Evolutionary conservation across 2,113 vertebrate genomes (phyloP), one percentile per base, ranked within the genome.

Genomic region (Arizona elegans): DNA sequence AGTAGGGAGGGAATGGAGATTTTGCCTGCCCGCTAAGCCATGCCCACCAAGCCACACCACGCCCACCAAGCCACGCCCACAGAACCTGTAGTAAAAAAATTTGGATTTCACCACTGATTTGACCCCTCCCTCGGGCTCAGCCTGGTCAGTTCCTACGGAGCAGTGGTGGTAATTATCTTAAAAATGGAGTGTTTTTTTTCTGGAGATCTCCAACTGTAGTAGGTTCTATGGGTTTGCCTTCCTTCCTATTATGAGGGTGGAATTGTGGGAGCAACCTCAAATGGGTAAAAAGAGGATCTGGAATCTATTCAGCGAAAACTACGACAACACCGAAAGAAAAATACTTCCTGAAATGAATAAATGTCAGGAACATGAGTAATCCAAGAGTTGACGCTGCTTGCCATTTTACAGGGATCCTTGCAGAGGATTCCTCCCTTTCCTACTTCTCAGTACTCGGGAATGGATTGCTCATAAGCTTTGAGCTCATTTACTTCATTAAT

Each of bases 361-460:
- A 70, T 21, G 13, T 1, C 38, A 93, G 89, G 47, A 52, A 92
- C 1, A 65, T 93, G 92, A 0, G 0, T 90, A 70, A 70, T 91
- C 58, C 38, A 9, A 59, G 95, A 93, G 70, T 33, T 75, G 70
- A 17, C 2, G 15, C 70, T 19, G 13, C n/a, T 87, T 88, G 29
- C 89, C 43, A 6, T 90, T 89, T n/a, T 87, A 11, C 33, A 50
- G 23, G 0, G 1, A 85, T 91, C 2, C 12, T 92, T 85, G 17
- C 47, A 75, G 75, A 13, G 90, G 90, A 90, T 50, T 8, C 55
- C 29, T 19, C 43, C 50, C 56, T 3, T 47, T 56, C 9, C 91
- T 47, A 90, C 4, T 59, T 33, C 43, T 54, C 1, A 2, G 0
- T 90, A 53, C 12, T 59, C 88, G 13, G 5, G 0, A 43, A 21